phyloP scores from a whole-genome alignment of 2,797 vertebrate genomes.

The Myiothlypis coronata region DNA sequence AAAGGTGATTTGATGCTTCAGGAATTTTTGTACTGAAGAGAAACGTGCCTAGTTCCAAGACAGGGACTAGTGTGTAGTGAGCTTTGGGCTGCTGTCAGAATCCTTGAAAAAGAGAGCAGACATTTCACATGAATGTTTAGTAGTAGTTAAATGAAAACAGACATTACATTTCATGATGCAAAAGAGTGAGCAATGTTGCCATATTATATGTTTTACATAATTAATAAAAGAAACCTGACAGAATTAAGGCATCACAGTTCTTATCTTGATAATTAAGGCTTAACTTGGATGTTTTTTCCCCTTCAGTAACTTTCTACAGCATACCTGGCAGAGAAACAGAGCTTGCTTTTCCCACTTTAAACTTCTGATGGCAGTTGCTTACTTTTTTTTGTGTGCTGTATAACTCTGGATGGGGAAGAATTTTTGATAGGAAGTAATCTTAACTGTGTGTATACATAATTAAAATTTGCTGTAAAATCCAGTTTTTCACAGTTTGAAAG shows the following conservation, averaged over 20 bases:
- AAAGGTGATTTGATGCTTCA: not conserved
- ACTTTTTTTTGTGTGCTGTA: not conserved
- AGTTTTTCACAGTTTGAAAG: not conserved
- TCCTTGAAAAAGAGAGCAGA: not conserved
- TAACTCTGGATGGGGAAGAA: not conserved
- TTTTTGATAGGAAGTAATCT: not conserved
- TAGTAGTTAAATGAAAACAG: not conserved
- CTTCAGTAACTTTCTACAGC: not conserved
- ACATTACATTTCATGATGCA: rapidly evolving
- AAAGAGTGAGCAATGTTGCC: not conserved
- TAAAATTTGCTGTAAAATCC: not conserved
- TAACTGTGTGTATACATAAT: rapidly evolving
- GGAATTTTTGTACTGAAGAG: not conserved
- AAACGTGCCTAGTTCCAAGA: rapidly evolving
- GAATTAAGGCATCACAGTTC: not conserved
- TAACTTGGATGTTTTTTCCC: rapidly evolving
- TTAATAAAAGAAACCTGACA: not conserved
- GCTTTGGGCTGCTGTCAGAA: not conserved
- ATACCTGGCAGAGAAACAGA: not conserved
- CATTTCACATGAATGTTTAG: rapidly evolving
- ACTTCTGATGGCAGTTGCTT: not conserved
- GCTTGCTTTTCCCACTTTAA: not conserved
- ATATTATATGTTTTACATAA: rapidly evolving
- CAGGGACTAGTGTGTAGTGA: not conserved
- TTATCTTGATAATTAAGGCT: not conserved